Base-by-base conservation (phyloP, 2,888 invertebrate species). In the Acholoe squamosa region DNA sequence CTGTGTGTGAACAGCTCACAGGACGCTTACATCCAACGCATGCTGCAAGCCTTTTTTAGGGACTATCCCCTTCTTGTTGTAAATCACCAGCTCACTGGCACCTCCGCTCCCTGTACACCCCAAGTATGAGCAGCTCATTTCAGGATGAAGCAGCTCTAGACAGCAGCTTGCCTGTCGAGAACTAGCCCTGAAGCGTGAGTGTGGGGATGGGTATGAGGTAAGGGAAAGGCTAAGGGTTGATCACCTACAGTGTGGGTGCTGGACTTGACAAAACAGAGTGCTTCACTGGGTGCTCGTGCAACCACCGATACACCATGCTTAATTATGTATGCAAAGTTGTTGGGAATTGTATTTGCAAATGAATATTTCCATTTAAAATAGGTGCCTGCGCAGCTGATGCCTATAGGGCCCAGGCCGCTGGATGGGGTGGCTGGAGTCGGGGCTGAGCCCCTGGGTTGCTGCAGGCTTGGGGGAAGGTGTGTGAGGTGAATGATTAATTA, bases 401-500 rank as follows among this genome's bases (percentile, higher is more conserved):
- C 19, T 3, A 14, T n/a, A 14, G 61, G 61, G 61, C 22, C n/a
- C 1, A 19, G 61, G 12, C n/a, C 14, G 61, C 61, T 14, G 61
- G 61, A 61, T 14, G 61, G 19, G 61, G n/a, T 3, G 61, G 12
- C 19, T 19, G 54, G n/a, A n/a, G n/a, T n/a, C n/a, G 7, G 61
- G 61, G 7, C 61, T 14, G 22, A n/a, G 61, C 61, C 22, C 22
- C 61, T 19, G 3, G 61, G 22, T 19, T n/a, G 1, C 12, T 61
- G 61, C 61, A 1, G 61, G 61, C 22, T 61, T 54, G 61, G 1
- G 22, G 61, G 7, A 61, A 19, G 61, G 14, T 3, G 61, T 61
- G 61, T 61, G 61, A 61, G 61, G 12, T 61, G 61, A 61, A 61
- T 61, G 61, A 61, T 61, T 61, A 61, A 61, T 61, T 61, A 61